Evolutionary conservation across 2,113 vertebrate species (phyloP).

Genomic region (Romanogobio albipinnatus): DNA sequence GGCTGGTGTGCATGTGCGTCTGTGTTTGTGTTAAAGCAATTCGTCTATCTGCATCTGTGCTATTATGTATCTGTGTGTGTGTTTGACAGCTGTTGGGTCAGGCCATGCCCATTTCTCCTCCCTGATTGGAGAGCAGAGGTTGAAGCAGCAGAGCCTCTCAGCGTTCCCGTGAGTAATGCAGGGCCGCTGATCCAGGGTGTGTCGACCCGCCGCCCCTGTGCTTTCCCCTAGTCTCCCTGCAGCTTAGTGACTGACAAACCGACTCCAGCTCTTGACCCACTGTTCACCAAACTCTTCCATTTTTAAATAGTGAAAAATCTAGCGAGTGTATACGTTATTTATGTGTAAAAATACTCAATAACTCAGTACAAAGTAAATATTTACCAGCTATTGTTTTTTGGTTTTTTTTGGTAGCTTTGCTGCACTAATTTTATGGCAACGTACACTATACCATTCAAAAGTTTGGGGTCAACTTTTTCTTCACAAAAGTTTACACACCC

Average conservation of each 20-base stretch:
- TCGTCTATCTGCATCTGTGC: background rate
- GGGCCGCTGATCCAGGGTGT: conserved; percentile 24
- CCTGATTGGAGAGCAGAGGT: background rate
- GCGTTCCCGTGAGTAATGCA: conserved; percentile 15
- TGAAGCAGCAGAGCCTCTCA: conserved; percentile 7
- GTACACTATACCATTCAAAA: too few relatives aligned
- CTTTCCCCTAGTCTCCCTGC: conserved; percentile 1
- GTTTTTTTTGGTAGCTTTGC: background rate
- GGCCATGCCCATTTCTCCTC: background rate
- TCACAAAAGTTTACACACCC: too few relatives aligned
- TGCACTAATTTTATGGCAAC: background rate
- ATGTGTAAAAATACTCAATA: background rate
- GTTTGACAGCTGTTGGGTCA: conserved; percentile 27
- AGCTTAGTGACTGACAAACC: conserved; percentile 22
- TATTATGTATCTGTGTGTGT: conserved; percentile 29
- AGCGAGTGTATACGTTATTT: background rate
- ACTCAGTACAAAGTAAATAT: background rate
- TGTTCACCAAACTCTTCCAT: conserved; percentile 4
- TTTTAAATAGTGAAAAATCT: background rate
- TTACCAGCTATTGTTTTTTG: background rate
- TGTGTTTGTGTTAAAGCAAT: conserved; percentile 34
- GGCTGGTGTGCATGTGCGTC: background rate
- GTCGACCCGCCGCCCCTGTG: background rate
- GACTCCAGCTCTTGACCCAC: background rate
- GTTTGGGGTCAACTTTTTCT: too few relatives aligned